phyloP scores from a whole-genome alignment of 2,888 invertebrate species.

The Papilio demoleus region DNA sequence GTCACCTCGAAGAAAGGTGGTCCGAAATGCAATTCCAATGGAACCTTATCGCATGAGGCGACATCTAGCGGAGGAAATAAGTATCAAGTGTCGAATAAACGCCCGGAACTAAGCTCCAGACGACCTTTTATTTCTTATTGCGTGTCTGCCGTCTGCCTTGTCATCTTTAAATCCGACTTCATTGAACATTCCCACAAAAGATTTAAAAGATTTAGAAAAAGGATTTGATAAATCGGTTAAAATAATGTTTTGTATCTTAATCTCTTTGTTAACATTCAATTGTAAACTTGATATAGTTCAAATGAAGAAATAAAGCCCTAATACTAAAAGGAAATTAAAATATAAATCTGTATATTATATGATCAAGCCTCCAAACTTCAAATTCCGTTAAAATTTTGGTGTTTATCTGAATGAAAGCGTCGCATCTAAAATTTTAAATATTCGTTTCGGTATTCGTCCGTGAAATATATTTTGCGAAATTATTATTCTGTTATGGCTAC shows the following conservation, averaged over 20 bases:
- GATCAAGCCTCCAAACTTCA: too few species aligned
- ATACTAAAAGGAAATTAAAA: too few species aligned
- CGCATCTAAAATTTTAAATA: too few species aligned
- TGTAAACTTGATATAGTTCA: too few species aligned
- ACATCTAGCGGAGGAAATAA: slow-evolving; percentile 38
- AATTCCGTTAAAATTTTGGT: too few species aligned
- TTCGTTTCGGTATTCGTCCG: too few species aligned
- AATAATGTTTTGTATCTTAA: neutral
- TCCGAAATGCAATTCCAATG: slow-evolving; percentile 38
- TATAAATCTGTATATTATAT: too few species aligned
- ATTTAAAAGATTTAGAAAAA: slow-evolving; percentile 10
- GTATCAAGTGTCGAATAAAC: slow-evolving; percentile 42
- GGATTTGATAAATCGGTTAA: neutral
- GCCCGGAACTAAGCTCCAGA: slow-evolving; percentile 33
- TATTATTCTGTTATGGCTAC: too few species aligned
- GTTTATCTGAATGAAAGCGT: too few species aligned
- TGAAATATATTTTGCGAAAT: too few species aligned
- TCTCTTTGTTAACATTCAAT: neutral
- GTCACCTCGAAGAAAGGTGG: slow-evolving; percentile 24
- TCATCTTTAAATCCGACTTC: slow-evolving; percentile 35
- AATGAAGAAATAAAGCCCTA: too few species aligned
- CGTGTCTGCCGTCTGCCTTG: slow-evolving; percentile 28
- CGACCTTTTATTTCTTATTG: slow-evolving; percentile 40
- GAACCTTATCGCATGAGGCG: slow-evolving; percentile 32
- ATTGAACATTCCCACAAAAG: slow-evolving; percentile 16